A percentile compares a stretch with the other conserved stretches of the same genome.
These are phyloP conservation scores for Monopis laevigella DNA, from an alignment of 2,888 invertebrate genomes.

Conservation along the genomic window DNA sequence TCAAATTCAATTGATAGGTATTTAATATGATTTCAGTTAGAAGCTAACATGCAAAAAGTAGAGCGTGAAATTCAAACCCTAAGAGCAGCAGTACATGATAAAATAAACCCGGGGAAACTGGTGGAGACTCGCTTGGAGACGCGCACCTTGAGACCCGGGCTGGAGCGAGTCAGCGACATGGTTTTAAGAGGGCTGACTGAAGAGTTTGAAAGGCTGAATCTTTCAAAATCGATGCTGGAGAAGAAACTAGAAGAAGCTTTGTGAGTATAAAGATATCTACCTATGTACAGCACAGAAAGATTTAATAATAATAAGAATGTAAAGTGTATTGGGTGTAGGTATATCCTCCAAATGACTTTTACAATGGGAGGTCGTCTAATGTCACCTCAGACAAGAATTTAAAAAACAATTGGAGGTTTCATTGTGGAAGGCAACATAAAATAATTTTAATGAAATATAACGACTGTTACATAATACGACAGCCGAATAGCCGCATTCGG, in stretches of 20 bases:
- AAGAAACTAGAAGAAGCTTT: constrained; percentile 76
- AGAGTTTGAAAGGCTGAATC: constrained; percentile 75
- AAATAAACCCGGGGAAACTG: constrained; percentile 82
- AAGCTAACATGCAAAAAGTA: constrained; percentile 81
- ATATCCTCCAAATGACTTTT: no score
- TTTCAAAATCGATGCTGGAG: constrained; percentile 70
- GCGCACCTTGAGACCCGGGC: constrained; percentile 78
- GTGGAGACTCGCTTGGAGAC: constrained; percentile 90
- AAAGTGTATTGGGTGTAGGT: no score
- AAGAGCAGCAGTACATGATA: constrained; percentile 78
- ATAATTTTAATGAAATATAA: no score
- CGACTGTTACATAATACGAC: no score
- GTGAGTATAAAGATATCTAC: constrained; percentile 62
- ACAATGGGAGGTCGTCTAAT: not conserved
- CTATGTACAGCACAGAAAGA: no score
- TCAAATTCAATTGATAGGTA: no score
- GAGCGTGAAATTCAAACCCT: constrained; percentile 79
- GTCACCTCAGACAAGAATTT: not conserved
- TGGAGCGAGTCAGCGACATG: constrained; percentile 67
- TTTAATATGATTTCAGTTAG: no score
- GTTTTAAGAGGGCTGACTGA: constrained; percentile 72
- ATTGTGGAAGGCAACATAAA: no score
- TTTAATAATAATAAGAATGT: no score
- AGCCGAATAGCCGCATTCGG: no score
- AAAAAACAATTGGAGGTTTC: no score